Percentiles rank a stretch among this genome's conserved stretches.
Conservation (phyloP, 2,113 vertebrate species). For the Thermophis baileyi region DNA sequence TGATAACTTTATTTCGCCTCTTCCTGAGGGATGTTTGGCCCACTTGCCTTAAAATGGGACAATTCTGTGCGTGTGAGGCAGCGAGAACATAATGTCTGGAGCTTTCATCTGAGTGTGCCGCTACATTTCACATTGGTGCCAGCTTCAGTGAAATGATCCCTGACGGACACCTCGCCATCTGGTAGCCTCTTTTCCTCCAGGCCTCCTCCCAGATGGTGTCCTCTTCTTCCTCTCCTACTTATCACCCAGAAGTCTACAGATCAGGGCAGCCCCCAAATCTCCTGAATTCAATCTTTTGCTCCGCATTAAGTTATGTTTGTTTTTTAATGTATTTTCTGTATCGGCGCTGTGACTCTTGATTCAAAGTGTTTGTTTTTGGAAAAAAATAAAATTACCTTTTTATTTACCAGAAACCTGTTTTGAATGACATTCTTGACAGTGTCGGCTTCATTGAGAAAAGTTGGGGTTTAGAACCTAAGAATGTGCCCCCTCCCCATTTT, state of each 20-base stretch:
- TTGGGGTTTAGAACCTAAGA: not conserved
- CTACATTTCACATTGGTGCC: slow-evolving; percentile 26
- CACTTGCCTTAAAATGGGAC: not conserved
- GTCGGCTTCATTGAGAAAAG: not conserved
- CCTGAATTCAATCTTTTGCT: not conserved
- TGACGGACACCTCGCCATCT: not conserved
- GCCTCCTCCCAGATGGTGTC: not conserved
- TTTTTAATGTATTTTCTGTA: not conserved
- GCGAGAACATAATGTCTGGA: not conserved
- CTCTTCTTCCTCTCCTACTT: not conserved
- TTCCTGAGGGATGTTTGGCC: not conserved
- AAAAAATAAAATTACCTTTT: slow-evolving; percentile 24
- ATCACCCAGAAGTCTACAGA: not conserved
- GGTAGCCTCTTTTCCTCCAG: not conserved
- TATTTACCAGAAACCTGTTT: not conserved
- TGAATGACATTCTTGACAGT: not conserved
- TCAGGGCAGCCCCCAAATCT: not conserved
- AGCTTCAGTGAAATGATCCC: not conserved
- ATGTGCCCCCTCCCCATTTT: too few species aligned
- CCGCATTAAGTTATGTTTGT: slow-evolving; percentile 42
- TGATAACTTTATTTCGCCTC: not conserved
- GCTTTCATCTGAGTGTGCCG: not conserved
- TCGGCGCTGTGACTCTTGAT: slow-evolving; percentile 23
- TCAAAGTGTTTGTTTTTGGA: slow-evolving; percentile 2
- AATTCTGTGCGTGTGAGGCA: not conserved